A percentile compares a stretch with the other conserved stretches of the same genome.
Evolutionary conservation across 1,140 invertebrate genomes (phyloP).

Genomic region (Homarus americanus): DNA sequence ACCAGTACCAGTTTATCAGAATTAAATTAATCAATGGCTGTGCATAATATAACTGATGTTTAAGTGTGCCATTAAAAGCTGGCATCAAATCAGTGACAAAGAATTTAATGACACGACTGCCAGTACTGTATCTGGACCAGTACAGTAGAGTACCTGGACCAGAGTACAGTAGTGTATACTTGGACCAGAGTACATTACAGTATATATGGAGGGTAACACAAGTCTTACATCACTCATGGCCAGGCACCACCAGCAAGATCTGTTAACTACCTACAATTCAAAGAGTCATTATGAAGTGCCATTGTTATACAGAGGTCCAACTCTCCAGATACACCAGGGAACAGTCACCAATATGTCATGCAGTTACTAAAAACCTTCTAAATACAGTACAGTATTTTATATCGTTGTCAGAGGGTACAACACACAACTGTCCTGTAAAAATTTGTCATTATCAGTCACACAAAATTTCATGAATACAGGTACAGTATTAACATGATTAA

Average conservation of each 20-base stretch:
- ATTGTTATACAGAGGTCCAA: not conserved
- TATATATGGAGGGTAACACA: too few species aligned
- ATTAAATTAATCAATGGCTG: not conserved
- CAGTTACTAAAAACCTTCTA: not conserved
- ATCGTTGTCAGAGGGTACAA: not conserved
- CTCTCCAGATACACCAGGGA: not conserved
- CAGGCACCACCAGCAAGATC: not conserved
- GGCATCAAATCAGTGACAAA: not conserved
- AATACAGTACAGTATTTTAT: not conserved
- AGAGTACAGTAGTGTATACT: too few species aligned
- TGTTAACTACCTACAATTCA: not conserved
- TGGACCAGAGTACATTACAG: too few species aligned
- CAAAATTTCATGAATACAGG: too few species aligned
- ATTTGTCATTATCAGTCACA: not conserved
- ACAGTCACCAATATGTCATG: not conserved
- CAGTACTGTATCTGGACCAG: too few species aligned
- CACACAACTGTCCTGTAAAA: not conserved
- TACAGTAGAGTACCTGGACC: too few species aligned
- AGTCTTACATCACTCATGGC: not conserved
- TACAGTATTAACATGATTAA: too few species aligned
- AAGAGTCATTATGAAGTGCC: not conserved
- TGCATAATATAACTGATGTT: not conserved
- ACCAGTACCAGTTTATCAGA: not conserved
- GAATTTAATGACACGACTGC: too few species aligned
- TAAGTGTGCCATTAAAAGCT: not conserved